Percentiles rank a stretch among this genome's conserved stretches.
Conservation (phyloP, 2,888 invertebrate genomes). For the Physocephala rufipes region DNA sequence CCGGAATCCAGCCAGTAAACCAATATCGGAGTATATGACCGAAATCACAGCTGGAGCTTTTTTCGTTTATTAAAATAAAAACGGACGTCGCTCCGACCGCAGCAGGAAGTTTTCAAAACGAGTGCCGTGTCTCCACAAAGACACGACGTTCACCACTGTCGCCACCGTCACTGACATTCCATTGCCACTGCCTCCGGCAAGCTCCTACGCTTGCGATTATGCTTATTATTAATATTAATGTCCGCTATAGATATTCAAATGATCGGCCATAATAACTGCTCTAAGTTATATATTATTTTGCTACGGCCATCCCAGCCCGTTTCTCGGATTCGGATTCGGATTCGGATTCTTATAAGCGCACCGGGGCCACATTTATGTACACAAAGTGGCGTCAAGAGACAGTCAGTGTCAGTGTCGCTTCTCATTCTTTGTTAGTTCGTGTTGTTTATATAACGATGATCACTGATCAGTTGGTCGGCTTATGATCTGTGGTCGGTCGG, state of each 20-base stretch:
- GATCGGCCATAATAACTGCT: constrained; percentile 28
- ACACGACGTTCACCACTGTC: constrained; percentile 28
- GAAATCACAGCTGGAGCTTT: constrained; percentile 47
- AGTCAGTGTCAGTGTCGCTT: constrained; percentile 1
- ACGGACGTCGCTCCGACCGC: constrained; percentile 39
- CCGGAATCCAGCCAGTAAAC: constrained; percentile 27
- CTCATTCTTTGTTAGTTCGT: background rate
- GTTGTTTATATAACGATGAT: background rate
- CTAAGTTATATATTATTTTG: constrained; percentile 26
- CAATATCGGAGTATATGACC: constrained; percentile 45
- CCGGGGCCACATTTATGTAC: constrained; percentile 47
- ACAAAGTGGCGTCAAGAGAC: constrained; percentile 60
- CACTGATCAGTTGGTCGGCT: constrained; percentile 7
- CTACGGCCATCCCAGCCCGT: constrained; percentile 6
- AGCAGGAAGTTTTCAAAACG: constrained; percentile 39
- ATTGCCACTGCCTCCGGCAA: constrained; percentile 33
- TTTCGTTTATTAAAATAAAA: constrained; percentile 37
- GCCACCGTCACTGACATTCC: constrained; percentile 32
- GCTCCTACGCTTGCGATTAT: constrained; percentile 50
- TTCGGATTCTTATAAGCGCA: constrained; percentile 2
- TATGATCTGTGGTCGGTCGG: no score
- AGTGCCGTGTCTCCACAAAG: constrained; percentile 12
- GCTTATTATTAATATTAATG: constrained; percentile 62
- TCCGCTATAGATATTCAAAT: constrained; percentile 61
- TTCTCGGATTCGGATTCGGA: constrained; percentile 18